Conservation (phyloP, 1,140 invertebrate genomes). For the Cyclargus thomasi region DNA sequence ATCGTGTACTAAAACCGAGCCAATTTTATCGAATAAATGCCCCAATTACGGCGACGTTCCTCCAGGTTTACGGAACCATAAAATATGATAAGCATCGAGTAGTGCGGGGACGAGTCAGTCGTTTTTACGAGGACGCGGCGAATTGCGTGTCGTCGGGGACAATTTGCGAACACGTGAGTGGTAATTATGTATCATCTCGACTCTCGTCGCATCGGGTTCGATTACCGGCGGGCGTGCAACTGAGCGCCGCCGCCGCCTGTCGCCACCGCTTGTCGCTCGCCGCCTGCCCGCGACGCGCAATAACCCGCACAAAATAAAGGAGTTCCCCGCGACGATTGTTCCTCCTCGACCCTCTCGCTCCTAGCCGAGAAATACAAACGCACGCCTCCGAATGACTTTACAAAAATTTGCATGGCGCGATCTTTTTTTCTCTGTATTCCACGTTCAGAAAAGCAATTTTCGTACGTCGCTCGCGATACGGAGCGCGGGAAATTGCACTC, state of each 20-base stretch:
- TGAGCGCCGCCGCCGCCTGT: slow-evolving; percentile 43
- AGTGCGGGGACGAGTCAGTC: slow-evolving; percentile 55
- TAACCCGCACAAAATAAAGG: slow-evolving; percentile 71
- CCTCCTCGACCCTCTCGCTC: slow-evolving; percentile 65
- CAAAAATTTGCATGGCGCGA: slow-evolving; percentile 68
- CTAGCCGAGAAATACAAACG: slow-evolving; percentile 69
- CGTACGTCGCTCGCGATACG: slow-evolving; percentile 67
- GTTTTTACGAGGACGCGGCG: slow-evolving; percentile 56
- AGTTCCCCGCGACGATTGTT: slow-evolving; percentile 66
- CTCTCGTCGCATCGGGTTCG: slow-evolving; percentile 11
- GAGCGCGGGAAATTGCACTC: slow-evolving; percentile 69
- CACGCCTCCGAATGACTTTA: slow-evolving; percentile 71
- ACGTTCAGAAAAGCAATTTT: slow-evolving; percentile 74
- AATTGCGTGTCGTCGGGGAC: slow-evolving; percentile 16
- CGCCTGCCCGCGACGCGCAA: slow-evolving; percentile 70
- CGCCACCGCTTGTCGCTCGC: slow-evolving; percentile 40
- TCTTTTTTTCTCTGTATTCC: slow-evolving; percentile 66
- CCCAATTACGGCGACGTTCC: slow-evolving; percentile 50
- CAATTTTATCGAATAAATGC: slow-evolving; percentile 35
- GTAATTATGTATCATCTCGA: slow-evolving; percentile 18
- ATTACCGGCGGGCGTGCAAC: slow-evolving; percentile 41
- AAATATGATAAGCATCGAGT: slow-evolving; percentile 65
- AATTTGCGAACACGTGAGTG: not conserved
- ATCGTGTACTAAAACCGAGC: slow-evolving; percentile 21
- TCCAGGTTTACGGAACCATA: slow-evolving; percentile 56